Evolutionary conservation across 1,140 invertebrate species (phyloP).

Genomic region (Lucilia sericata): DNA sequence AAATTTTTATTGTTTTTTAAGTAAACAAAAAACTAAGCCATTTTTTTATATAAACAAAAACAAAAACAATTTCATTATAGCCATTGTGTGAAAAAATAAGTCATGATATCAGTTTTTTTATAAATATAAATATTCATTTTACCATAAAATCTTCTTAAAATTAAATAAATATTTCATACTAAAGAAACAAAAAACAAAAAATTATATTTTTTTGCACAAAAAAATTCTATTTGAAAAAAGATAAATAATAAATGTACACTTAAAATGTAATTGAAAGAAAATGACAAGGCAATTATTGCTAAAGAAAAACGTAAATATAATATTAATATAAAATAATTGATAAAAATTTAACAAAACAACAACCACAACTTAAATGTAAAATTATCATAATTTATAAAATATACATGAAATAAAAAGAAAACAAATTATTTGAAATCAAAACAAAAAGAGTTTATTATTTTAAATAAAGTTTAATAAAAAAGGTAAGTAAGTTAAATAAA

Average conservation of each 20-base stretch:
- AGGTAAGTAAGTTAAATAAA: neutral
- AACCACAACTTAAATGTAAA: slow-evolving; percentile 1
- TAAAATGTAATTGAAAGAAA: slow-evolving; percentile 29
- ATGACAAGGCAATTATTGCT: slow-evolving; percentile 43
- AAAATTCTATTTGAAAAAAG: too few relatives aligned
- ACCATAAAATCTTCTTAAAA: slow-evolving; percentile 14
- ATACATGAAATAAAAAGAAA: neutral
- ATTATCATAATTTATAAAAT: slow-evolving; percentile 27
- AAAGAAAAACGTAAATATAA: slow-evolving; percentile 1
- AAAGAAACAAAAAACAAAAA: neutral
- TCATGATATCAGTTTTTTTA: slow-evolving; percentile 3
- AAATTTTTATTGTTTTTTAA: slow-evolving; percentile 8
- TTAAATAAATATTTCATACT: slow-evolving; percentile 2
- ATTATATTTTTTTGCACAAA: slow-evolving; percentile 30
- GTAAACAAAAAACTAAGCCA: slow-evolving; percentile 12
- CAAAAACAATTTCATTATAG: neutral
- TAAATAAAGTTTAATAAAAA: neutral
- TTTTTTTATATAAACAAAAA: neutral
- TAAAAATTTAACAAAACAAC: neutral
- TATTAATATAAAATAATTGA: neutral
- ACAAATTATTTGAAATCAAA: neutral
- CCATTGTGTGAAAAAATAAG: slow-evolving; percentile 21
- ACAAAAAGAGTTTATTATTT: neutral
- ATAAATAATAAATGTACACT: neutral
- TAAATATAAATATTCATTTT: neutral